These are phyloP conservation scores for Peromyscus eremicus DNA, from an alignment of 2,797 vertebrate species.

Conservation along the genomic window DNA sequence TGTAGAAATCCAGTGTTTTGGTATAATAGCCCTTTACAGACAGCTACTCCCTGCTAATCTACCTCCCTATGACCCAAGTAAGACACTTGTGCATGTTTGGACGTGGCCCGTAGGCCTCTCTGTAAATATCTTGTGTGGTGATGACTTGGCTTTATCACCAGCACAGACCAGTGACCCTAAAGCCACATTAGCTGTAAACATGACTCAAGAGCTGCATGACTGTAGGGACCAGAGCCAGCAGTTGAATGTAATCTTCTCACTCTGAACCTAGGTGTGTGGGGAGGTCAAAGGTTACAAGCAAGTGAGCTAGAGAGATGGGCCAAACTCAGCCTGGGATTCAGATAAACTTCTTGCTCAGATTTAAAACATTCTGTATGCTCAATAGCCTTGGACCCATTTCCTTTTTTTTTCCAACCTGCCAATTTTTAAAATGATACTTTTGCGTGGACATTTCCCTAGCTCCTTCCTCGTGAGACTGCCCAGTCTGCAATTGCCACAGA, in stretches of 20 bases:
- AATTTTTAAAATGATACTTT: background rate
- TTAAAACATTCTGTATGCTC: background rate
- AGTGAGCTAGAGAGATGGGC: slow-evolving; percentile 2
- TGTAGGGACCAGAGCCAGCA: background rate
- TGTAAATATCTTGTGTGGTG: background rate
- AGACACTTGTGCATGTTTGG: background rate
- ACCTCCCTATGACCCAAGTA: rapidly evolving
- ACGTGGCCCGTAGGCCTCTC: background rate
- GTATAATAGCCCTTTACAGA: background rate
- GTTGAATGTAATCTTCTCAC: slow-evolving; percentile 12
- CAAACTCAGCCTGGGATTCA: background rate
- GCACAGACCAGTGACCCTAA: slow-evolving; percentile 1
- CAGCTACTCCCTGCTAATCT: background rate
- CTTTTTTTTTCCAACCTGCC: background rate
- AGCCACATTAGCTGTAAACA: slow-evolving; percentile 3
- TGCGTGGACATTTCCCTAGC: background rate
- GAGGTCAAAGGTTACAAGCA: slow-evolving; percentile 62
- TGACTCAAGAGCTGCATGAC: slow-evolving; percentile 54
- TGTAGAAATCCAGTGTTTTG: background rate
- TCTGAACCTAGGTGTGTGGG: slow-evolving; percentile 63
- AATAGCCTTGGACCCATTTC: background rate
- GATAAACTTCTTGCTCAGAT: background rate
- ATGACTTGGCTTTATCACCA: background rate
- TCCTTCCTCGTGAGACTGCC: background rate
- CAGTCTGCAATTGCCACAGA: background rate